Percentiles rank a stretch among this genome's conserved stretches.
phyloP scores from a whole-genome alignment of 2,888 invertebrate genomes.

The Plebejus melissa region DNA sequence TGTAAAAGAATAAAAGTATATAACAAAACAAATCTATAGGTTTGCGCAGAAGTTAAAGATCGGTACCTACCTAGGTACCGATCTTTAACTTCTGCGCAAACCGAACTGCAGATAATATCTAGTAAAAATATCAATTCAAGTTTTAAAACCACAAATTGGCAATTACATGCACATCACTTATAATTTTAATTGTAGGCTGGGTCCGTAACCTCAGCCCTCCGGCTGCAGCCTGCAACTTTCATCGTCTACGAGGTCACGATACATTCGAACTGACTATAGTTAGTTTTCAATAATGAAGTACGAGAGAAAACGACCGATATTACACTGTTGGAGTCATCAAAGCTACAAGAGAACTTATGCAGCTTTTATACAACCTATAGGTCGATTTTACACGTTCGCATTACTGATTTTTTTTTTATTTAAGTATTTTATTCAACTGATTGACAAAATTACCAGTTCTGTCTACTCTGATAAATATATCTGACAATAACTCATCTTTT shows the following conservation, averaged over 20 bases:
- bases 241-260: conserved; percentile 24
- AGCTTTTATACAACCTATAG: neutral
- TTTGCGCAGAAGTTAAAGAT: too few species aligned
- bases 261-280: neutral
- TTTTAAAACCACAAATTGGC: neutral
- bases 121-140: neutral
- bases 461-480: too few species aligned
- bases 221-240: conserved; percentile 25
- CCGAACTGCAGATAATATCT: neutral
- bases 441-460: too few species aligned
- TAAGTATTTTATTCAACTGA: too few species aligned
- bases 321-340: conserved; percentile 20
- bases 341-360: conserved; percentile 4
- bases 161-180: conserved; percentile 14
- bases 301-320: conserved; percentile 28
- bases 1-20: too few species aligned
- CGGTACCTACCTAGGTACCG: too few species aligned
- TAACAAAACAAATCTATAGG: too few species aligned
- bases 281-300: conserved; percentile 20
- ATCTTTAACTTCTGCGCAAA: too few species aligned
- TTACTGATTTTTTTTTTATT: too few species aligned
- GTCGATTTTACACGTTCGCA: neutral
- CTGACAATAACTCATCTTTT: too few species aligned
- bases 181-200: conserved; percentile 21
- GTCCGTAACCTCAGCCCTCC: conserved; percentile 20